Percentiles rank a stretch among this genome's conserved stretches.
Conservation (phyloP, 2,888 invertebrate species). For the Drosophila parthenogenetica region DNA sequence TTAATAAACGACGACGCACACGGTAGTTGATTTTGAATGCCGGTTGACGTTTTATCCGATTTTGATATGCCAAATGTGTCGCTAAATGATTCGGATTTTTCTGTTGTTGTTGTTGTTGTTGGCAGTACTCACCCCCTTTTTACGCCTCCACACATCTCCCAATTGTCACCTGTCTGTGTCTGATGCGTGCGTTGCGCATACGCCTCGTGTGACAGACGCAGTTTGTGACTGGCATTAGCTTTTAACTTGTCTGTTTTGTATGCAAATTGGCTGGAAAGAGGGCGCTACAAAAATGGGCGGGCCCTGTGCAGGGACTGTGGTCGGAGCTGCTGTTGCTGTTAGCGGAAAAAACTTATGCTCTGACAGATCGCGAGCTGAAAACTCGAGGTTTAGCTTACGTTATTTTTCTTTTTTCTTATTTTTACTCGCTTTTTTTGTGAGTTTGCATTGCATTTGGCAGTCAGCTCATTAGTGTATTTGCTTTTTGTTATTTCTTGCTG, state of each 20-base stretch:
- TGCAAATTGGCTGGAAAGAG: constrained; percentile 61
- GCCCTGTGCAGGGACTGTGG: not conserved
- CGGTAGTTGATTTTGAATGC: constrained; percentile 68
- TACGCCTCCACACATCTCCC: not conserved
- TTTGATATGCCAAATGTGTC: constrained; percentile 78
- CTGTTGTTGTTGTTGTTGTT: constrained; percentile 28
- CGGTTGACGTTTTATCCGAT: constrained; percentile 51
- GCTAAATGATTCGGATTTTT: constrained; percentile 67
- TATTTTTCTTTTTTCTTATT: not conserved
- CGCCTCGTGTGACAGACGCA: constrained; percentile 55
- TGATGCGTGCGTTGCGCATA: constrained; percentile 58
- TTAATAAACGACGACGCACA: constrained; percentile 59
- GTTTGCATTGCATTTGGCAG: constrained; percentile 63
- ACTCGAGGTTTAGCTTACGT: constrained; percentile 29
- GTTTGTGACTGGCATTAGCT: constrained; percentile 48
- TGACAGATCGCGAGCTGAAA: constrained; percentile 45
- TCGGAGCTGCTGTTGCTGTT: constrained; percentile 19
- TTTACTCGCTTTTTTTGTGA: constrained; percentile 23
- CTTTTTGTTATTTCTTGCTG: constrained; percentile 38
- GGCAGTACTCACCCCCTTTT: not conserved
- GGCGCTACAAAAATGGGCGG: too few relatives aligned
- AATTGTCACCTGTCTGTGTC: constrained; percentile 6
- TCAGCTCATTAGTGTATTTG: constrained; percentile 66
- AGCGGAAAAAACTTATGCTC: constrained; percentile 50
- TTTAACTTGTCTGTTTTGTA: constrained; percentile 59